These are phyloP conservation scores for Bradynema listronoti DNA, from an alignment of 1,140 invertebrate species.

Conservation along the genomic window DNA sequence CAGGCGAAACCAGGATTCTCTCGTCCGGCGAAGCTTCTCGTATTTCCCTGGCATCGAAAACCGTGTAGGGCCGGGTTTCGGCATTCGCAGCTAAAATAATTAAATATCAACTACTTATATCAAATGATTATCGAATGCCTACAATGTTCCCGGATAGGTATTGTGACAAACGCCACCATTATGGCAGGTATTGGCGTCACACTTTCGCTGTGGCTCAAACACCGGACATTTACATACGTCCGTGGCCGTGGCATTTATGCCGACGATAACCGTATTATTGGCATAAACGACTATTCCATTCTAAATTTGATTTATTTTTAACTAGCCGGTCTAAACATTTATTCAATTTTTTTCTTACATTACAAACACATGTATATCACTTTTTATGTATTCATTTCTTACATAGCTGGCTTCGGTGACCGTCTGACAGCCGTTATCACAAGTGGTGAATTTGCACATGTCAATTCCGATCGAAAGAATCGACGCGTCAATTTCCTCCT, in stretches of 20 bases:
- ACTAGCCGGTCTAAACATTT: neutral
- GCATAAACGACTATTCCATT: slow-evolving; percentile 48
- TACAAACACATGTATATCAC: no score
- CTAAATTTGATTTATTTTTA: slow-evolving; percentile 12
- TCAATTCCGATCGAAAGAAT: slow-evolving; percentile 54
- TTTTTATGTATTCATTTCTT: slow-evolving; percentile 15
- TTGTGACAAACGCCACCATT: slow-evolving; percentile 57
- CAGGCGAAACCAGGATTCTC: slow-evolving; percentile 57
- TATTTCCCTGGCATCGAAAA: slow-evolving; percentile 54
- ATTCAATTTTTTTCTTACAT: neutral
- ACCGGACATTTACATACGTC: slow-evolving; percentile 53
- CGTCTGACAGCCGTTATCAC: slow-evolving; percentile 55
- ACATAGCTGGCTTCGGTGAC: slow-evolving; percentile 44
- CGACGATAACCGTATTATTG: slow-evolving; percentile 51
- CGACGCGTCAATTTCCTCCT: slow-evolving; percentile 29
- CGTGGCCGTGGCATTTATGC: slow-evolving; percentile 46
- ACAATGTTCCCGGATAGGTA: slow-evolving; percentile 46
- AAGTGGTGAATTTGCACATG: slow-evolving; percentile 56
- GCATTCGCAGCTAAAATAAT: slow-evolving; percentile 48
- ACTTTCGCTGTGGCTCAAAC: slow-evolving; percentile 40
- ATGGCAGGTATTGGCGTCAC: slow-evolving; percentile 40
- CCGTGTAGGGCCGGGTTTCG: slow-evolving; percentile 48
- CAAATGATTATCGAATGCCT: slow-evolving; percentile 12
- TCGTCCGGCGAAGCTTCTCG: slow-evolving; percentile 44
- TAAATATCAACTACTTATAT: neutral